A percentile compares a stretch with the other conserved stretches of the same genome.
These are phyloP conservation scores for Pangasius macronema DNA, from an alignment of 2,797 vertebrate species.

Conservation along the genomic window DNA sequence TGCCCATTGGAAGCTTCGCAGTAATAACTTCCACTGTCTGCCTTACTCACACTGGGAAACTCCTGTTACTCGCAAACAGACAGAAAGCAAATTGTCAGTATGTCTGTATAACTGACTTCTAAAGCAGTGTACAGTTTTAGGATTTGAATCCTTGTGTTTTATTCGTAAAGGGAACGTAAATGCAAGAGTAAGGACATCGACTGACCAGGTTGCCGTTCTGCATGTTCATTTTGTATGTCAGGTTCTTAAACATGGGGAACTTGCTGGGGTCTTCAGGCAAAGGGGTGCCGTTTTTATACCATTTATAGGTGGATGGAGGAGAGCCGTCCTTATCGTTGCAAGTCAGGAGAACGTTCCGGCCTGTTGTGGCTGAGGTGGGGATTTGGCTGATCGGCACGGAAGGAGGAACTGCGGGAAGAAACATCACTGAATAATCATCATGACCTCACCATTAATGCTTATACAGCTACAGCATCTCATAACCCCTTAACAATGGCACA, in stretches of 20 bases:
- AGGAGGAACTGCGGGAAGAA: slow-evolving; percentile 77
- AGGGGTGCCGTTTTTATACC: slow-evolving; percentile 73
- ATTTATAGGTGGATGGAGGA: slow-evolving; percentile 76
- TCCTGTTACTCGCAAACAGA: slow-evolving; percentile 65
- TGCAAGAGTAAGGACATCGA: background rate
- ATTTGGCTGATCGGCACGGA: slow-evolving; percentile 72
- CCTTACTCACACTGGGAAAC: slow-evolving; percentile 62
- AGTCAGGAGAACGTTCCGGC: slow-evolving; percentile 58
- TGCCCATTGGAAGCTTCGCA: slow-evolving; percentile 79
- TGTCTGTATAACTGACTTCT: background rate
- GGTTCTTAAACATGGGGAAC: slow-evolving; percentile 76
- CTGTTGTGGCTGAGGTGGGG: slow-evolving; percentile 79
- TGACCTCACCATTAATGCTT: background rate
- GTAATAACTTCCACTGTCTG: slow-evolving; percentile 74
- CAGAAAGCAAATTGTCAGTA: background rate
- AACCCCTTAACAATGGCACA: background rate
- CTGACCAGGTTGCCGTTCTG: slow-evolving; percentile 80
- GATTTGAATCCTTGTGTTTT: background rate
- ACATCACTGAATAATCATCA: background rate
- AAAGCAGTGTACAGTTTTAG: background rate
- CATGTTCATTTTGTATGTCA: slow-evolving; percentile 76
- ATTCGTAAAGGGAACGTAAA: background rate
- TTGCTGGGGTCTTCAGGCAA: slow-evolving; percentile 75
- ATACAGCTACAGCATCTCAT: background rate
- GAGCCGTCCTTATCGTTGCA: slow-evolving; percentile 78